Conservation (phyloP, 2,113 vertebrate species). For the Urocolius indicus region DNA sequence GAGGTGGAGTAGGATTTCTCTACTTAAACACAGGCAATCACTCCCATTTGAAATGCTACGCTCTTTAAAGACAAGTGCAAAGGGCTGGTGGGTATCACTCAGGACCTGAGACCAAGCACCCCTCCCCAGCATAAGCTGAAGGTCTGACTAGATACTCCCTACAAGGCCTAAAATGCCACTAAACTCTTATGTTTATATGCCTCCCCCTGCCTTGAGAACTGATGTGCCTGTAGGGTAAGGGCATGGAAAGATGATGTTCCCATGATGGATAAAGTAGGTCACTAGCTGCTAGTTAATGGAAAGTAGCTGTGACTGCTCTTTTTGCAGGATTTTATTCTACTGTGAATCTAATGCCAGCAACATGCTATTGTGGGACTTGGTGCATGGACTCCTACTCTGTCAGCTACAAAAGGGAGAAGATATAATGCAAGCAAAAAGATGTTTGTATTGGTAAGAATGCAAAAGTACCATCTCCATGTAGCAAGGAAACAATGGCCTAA, state of each 20-base stretch:
- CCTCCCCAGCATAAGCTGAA: neutral
- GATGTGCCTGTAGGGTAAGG: neutral
- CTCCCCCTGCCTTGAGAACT: neutral
- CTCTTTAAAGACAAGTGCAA: neutral
- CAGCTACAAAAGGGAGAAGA: neutral
- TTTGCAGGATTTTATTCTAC: neutral
- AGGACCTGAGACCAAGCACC: neutral
- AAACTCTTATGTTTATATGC: neutral
- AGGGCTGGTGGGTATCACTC: neutral
- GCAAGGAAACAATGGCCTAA: neutral
- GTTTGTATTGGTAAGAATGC: neutral
- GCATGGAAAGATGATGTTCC: accelerated
- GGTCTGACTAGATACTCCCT: neutral
- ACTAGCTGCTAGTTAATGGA: neutral
- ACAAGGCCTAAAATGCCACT: neutral
- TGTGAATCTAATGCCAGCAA: neutral
- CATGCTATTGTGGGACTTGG: accelerated
- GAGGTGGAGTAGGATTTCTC: neutral
- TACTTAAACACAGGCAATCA: neutral
- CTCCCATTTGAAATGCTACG: neutral
- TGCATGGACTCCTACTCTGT: neutral
- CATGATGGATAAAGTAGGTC: accelerated
- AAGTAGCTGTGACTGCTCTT: neutral
- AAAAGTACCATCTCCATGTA: neutral
- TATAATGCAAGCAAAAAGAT: neutral